Percentiles rank a stretch among this genome's conserved stretches.
These are phyloP conservation scores for Halyomorpha halys DNA, from an alignment of 1,140 invertebrate genomes.

Conservation along the genomic window DNA sequence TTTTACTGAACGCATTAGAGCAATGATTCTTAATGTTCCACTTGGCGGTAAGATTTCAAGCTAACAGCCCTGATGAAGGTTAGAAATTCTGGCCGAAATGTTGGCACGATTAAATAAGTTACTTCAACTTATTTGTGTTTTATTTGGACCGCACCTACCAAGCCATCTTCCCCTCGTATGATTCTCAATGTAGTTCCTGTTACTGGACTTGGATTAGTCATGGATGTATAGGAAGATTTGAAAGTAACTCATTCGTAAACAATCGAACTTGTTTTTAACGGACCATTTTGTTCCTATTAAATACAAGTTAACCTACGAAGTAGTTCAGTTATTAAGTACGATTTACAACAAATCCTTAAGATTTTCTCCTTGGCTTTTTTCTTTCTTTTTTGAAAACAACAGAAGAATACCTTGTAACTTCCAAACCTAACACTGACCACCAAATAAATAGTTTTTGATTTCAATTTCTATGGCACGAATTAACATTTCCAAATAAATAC, in stretches of 20 bases:
- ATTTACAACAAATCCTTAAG: slow-evolving; percentile 94
- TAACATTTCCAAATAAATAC: slow-evolving; percentile 80
- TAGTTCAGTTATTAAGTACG: slow-evolving; percentile 81
- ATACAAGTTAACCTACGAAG: slow-evolving; percentile 88
- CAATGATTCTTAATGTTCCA: no score
- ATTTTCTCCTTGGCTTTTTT: slow-evolving; percentile 84
- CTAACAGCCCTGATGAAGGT: no score
- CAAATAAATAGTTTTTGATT: slow-evolving; percentile 91
- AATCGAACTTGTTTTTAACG: slow-evolving; percentile 96
- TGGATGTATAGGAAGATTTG: slow-evolving; percentile 86
- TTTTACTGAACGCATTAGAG: slow-evolving; percentile 87
- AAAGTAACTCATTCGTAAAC: slow-evolving; percentile 85
- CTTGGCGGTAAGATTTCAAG: no score
- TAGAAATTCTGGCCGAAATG: no score
- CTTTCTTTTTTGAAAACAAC: slow-evolving; percentile 75
- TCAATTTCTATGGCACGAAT: slow-evolving; percentile 93
- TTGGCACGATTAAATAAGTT: no score
- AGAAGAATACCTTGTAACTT: slow-evolving; percentile 87
- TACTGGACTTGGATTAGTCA: slow-evolving; percentile 71
- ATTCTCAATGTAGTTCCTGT: slow-evolving; percentile 82
- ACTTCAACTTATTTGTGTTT: no score
- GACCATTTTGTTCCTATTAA: slow-evolving; percentile 95
- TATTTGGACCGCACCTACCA: no score
- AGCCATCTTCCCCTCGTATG: no score
- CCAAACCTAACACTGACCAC: slow-evolving; percentile 93